Conservation (phyloP, 2,888 invertebrate genomes). For the Coelinius sp. region DNA sequence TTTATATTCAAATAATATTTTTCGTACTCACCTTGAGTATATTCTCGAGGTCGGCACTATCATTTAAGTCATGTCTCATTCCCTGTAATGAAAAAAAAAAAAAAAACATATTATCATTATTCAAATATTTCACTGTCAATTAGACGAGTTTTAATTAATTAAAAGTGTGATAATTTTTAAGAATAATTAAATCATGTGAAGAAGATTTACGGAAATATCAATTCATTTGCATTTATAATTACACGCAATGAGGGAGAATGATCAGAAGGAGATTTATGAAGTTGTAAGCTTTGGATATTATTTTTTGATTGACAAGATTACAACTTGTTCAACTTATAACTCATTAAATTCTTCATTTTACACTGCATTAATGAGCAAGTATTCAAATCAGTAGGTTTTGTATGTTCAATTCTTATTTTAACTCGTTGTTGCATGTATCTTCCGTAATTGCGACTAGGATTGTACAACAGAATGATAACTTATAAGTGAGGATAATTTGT, state of each 20-base stretch:
- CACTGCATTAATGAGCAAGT: background rate
- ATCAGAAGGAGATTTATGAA: background rate
- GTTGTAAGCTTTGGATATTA: background rate
- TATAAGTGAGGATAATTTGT: background rate
- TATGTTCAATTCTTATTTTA: background rate
- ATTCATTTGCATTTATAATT: background rate
- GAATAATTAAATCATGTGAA: background rate
- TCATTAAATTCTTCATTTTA: background rate
- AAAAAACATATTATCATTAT: constrained; percentile 4
- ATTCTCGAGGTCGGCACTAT: constrained; percentile 76
- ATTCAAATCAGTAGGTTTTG: background rate
- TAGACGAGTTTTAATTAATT: background rate
- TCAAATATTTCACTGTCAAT: background rate
- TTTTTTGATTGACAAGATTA: background rate
- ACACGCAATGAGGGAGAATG: background rate
- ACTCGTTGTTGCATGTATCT: background rate
- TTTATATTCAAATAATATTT: constrained; percentile 30
- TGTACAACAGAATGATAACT: background rate
- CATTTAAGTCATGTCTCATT: constrained; percentile 71
- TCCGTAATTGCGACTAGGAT: background rate
- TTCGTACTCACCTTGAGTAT: constrained; percentile 76
- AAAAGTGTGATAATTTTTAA: background rate
- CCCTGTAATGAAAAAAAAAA: constrained; percentile 60
- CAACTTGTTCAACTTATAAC: background rate
- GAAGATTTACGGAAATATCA: background rate